Evolutionary conservation across 2,113 vertebrate genomes (phyloP).

Genomic region (Ictalurus furcatus): DNA sequence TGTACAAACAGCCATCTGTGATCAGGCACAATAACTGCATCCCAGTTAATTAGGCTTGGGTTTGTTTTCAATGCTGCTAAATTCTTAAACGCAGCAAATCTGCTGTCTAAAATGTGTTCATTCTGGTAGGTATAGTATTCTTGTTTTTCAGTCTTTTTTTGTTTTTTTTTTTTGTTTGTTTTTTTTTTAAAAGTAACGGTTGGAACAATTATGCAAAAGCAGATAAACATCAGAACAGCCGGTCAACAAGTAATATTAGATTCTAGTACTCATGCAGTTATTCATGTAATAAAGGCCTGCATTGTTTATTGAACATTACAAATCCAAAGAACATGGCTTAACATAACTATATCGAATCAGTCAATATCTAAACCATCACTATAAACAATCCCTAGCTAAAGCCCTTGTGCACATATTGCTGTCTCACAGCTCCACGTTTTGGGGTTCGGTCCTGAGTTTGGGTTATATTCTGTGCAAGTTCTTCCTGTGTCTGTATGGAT

Average conservation of each 20-base stretch:
- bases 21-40: not conserved
- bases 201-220: not conserved
- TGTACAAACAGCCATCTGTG: constrained; percentile 17
- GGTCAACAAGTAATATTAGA: not conserved
- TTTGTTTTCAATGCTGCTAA: not conserved
- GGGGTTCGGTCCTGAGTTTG: not conserved
- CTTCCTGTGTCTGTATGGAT: not conserved
- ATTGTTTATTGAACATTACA: not conserved
- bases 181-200: no score
- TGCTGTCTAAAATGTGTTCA: not conserved
- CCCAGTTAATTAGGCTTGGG: not conserved
- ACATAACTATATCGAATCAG: not conserved
- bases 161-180: no score
- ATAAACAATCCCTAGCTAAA: not conserved
- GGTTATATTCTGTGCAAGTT: not conserved
- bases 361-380: not conserved
- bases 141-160: not conserved
- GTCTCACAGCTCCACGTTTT: not conserved
- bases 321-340: not conserved
- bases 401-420: not conserved
- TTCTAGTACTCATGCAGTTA: not conserved
- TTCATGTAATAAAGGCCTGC: not conserved
- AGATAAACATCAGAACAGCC: not conserved
- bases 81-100: not conserved
- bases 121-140: not conserved